Conservation (phyloP, 2,113 vertebrate genomes). For the rat (Rattus norvegicus) region DNA sequence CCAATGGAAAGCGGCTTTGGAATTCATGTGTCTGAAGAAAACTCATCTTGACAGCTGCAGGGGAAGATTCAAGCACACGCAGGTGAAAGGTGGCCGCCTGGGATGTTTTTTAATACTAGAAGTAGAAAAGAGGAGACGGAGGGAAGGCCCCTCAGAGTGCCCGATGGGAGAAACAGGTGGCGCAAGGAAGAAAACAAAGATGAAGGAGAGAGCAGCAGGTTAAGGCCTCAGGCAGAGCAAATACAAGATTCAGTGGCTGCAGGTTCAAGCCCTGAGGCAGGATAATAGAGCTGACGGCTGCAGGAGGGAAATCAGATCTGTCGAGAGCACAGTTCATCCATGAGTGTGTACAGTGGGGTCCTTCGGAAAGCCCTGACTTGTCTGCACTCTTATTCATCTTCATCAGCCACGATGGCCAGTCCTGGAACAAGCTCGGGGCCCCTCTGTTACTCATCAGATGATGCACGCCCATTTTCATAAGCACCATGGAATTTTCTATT, state of each 20-base stretch:
- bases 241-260: conserved; percentile 74
- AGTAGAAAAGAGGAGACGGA: background rate
- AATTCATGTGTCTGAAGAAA: conserved; percentile 60
- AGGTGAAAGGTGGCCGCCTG: conserved; percentile 40
- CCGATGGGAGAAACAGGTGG: conserved; percentile 77
- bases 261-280: conserved; percentile 79
- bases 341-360: rapidly evolving
- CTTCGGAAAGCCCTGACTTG: rapidly evolving
- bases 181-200: conserved; percentile 78
- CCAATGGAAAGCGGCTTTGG: conserved; percentile 73
- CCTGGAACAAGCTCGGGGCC: background rate
- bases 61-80: conserved; percentile 35
- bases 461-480: background rate
- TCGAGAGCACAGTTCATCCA: conserved; percentile 48
- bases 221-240: conserved; percentile 80
- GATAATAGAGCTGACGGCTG: conserved; percentile 71
- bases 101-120: conserved; percentile 32
- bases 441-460: background rate
- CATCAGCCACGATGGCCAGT: background rate
- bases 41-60: conserved; percentile 15
- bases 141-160: conserved; percentile 48
- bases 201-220: conserved; percentile 80
- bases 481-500: background rate
- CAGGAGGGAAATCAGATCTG: conserved; percentile 75
- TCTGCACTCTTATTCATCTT: background rate